A percentile compares a stretch with the other conserved stretches of the same genome.
Evolutionary conservation across 2,113 vertebrate genomes (phyloP).

Genomic region (Sinocyclocheilus anshuiensis): DNA sequence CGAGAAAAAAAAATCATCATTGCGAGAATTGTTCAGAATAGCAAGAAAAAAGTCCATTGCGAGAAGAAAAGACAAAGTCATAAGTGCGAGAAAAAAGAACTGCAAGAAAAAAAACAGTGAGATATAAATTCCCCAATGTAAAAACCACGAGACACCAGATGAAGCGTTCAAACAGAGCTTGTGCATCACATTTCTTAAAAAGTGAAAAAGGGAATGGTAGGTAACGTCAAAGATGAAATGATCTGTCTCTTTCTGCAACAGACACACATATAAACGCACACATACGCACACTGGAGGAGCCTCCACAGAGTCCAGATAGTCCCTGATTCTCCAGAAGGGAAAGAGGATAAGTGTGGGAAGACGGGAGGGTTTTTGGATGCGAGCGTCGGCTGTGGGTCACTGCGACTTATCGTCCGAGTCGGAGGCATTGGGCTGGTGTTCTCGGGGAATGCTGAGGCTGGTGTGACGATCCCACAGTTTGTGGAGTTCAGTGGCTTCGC

Average conservation of each 20-base stretch:
- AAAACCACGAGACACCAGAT: neutral
- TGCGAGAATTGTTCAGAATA: no score
- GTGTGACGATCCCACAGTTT: slow-evolving; percentile 93
- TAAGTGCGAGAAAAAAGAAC: no score
- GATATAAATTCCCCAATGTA: neutral
- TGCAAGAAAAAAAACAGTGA: neutral
- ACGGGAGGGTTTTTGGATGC: neutral
- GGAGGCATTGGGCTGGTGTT: slow-evolving; percentile 74
- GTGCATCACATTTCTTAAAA: neutral
- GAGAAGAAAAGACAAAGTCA: neutral
- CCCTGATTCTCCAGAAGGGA: slow-evolving; percentile 7
- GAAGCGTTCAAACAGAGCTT: neutral
- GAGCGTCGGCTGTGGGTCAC: slow-evolving; percentile 53
- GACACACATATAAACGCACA: neutral
- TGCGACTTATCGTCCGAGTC: slow-evolving; percentile 86
- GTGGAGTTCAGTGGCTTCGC: slow-evolving; percentile 89
- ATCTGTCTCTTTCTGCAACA: neutral
- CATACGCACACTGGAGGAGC: neutral
- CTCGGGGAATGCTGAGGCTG: slow-evolving; percentile 82
- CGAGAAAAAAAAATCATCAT: no score
- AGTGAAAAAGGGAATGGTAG: neutral
- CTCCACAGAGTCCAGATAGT: neutral
- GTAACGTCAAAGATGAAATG: neutral
- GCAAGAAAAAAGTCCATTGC: no score
- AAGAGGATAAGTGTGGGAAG: slow-evolving; percentile 24